Conservation (phyloP, 2,113 vertebrate genomes). For the Xyliphius kryptos region DNA sequence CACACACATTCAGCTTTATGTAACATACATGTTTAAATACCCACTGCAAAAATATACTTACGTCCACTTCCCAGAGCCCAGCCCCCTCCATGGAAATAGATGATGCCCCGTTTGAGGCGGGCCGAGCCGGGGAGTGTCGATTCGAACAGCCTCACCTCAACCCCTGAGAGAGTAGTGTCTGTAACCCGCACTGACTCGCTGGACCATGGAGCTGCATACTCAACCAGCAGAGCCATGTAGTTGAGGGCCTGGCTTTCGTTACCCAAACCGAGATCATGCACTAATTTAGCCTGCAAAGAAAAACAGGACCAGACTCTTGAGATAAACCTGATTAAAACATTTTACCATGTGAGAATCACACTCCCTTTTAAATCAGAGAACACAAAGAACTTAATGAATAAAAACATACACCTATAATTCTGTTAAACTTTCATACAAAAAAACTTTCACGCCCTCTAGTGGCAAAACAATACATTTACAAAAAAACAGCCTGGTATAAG, state of each 20-base stretch:
- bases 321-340: background rate
- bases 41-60: slow-evolving; percentile 55
- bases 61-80: slow-evolving; percentile 86
- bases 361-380: background rate
- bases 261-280: slow-evolving; percentile 74
- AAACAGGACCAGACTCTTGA: background rate
- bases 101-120: slow-evolving; percentile 66
- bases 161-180: slow-evolving; percentile 73
- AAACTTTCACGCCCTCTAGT: too few species aligned
- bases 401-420: too few species aligned
- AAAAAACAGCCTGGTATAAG: too few species aligned
- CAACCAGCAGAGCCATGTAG: slow-evolving; percentile 68
- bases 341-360: background rate
- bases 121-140: slow-evolving; percentile 48
- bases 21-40: too few species aligned
- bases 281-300: slow-evolving; percentile 70
- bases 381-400: too few species aligned
- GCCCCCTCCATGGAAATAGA: slow-evolving; percentile 92
- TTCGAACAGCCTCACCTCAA: slow-evolving; percentile 80
- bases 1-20: too few species aligned
- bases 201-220: slow-evolving; percentile 68
- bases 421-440: background rate
- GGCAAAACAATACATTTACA: too few species aligned
- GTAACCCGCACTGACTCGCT: slow-evolving; percentile 66
- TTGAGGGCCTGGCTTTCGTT: slow-evolving; percentile 76